Conservation (phyloP, 1,140 invertebrate genomes). For the Tetragonula clypearis region DNA sequence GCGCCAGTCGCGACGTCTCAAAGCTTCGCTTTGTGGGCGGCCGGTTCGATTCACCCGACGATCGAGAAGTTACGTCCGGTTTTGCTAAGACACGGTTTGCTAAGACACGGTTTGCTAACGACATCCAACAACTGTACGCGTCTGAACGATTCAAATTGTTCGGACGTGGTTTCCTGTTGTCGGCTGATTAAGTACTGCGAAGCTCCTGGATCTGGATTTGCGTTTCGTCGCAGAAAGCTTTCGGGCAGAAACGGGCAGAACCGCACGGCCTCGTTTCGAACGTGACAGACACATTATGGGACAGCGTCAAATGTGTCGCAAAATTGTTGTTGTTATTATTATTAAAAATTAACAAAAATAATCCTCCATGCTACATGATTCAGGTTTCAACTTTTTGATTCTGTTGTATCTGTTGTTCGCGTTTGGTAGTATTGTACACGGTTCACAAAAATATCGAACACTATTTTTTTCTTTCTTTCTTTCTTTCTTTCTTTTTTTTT, state of each 20-base stretch:
- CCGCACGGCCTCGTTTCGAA: neutral
- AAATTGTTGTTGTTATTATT: neutral
- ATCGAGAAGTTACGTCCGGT: neutral
- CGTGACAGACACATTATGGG: neutral
- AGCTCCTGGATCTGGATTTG: neutral
- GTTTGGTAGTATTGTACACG: neutral
- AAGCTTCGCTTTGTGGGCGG: neutral
- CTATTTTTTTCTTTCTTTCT: too few relatives aligned
- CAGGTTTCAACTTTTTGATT: neutral
- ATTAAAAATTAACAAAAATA: constrained; percentile 9
- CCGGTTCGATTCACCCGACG: neutral
- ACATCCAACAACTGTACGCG: neutral
- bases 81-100: neutral
- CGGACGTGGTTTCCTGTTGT: neutral
- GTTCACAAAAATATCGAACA: neutral
- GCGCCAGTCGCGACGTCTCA: neutral
- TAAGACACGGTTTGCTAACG: neutral
- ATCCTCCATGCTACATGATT: neutral
- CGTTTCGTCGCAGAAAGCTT: neutral
- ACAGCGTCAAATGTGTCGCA: neutral
- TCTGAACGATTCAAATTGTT: neutral
- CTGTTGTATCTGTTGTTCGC: neutral
- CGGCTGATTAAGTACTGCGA: neutral
- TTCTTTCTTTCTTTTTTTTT: too few relatives aligned
- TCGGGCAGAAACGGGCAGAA: neutral